Evolutionary conservation across 2,888 invertebrate species (phyloP).

Genomic region (Amiota mariae): DNA sequence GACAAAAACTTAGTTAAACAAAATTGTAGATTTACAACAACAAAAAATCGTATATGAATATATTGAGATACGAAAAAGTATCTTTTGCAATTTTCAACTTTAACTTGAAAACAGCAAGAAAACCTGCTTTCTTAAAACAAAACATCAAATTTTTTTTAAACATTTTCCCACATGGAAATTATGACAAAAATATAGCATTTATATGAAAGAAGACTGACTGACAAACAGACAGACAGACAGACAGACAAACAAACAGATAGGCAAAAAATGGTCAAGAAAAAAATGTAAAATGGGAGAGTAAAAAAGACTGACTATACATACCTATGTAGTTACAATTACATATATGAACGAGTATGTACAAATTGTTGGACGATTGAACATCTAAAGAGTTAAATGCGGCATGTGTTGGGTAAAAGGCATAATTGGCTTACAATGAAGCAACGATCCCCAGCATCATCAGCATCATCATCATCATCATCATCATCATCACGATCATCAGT

Average conservation of each 20-base stretch:
- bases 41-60: slow-evolving; percentile 29
- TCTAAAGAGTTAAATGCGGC: too few species aligned
- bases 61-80: slow-evolving; percentile 42
- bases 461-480: slow-evolving; percentile 7
- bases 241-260: neutral
- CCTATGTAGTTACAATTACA: too few species aligned
- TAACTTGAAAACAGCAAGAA: slow-evolving; percentile 20
- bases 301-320: too few species aligned
- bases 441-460: too few species aligned
- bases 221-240: neutral
- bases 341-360: too few species aligned
- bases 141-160: slow-evolving; percentile 41
- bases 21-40: slow-evolving; percentile 30
- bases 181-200: slow-evolving; percentile 51
- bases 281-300: too few species aligned
- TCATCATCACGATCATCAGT: slow-evolving; percentile 30
- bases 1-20: slow-evolving; percentile 31
- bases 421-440: too few species aligned
- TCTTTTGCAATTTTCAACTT: slow-evolving; percentile 57
- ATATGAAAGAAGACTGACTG: neutral
- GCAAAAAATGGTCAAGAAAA: neutral
- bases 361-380: too few species aligned
- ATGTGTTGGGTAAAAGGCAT: too few species aligned
- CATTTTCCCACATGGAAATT: slow-evolving; percentile 57
- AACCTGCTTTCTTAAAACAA: neutral